phyloP scores from a whole-genome alignment of 2,797 vertebrate species.

The Lepilemur ruficaudatus region DNA sequence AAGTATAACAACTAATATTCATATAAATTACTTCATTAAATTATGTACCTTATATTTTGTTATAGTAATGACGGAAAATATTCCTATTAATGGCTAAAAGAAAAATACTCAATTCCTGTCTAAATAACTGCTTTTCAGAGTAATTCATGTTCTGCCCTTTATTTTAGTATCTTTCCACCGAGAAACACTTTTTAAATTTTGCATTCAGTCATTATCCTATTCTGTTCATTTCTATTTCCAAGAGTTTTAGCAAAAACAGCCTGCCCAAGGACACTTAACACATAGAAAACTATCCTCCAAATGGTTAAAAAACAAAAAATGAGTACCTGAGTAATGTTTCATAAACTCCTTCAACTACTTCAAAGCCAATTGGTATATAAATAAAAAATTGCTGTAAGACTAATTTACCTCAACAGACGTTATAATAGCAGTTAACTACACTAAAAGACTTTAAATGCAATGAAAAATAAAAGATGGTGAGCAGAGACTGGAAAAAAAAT shows the following conservation, averaged over 20 bases:
- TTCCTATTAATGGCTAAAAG: background rate
- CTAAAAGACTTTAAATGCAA: background rate
- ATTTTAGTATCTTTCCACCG: background rate
- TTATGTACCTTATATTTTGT: background rate
- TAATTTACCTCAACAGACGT: background rate
- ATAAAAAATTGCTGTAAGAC: background rate
- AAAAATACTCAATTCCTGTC: background rate
- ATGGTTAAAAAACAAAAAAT: background rate
- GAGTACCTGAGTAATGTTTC: background rate
- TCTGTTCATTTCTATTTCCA: background rate
- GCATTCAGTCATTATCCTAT: background rate
- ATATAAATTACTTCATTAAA: background rate
- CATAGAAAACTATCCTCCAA: background rate
- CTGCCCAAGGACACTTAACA: background rate
- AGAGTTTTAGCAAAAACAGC: background rate
- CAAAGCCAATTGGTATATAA: background rate
- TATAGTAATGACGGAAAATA: background rate
- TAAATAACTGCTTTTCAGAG: background rate
- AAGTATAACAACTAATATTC: background rate
- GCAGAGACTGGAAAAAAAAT: background rate
- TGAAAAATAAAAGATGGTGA: background rate
- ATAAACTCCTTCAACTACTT: background rate
- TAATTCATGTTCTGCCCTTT: background rate
- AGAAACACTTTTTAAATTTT: background rate
- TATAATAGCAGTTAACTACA: background rate